phyloP scores from a whole-genome alignment of 1,140 invertebrate genomes.

The Pemphigus obesinymphae region DNA sequence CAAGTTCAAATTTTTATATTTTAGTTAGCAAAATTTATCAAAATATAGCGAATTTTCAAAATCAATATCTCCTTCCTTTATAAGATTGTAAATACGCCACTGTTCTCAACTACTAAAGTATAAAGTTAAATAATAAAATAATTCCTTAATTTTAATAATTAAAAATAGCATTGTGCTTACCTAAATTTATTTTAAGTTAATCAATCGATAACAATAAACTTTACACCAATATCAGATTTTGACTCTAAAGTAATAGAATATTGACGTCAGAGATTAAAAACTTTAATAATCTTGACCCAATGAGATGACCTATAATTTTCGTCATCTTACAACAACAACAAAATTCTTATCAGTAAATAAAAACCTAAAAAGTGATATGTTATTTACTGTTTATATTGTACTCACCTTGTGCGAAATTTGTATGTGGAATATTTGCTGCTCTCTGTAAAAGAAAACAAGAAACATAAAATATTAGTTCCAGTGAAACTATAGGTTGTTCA shows the following conservation, averaged over 20 bases:
- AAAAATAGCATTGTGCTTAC: no score
- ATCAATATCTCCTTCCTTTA: no score
- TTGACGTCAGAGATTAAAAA: constrained; percentile 4
- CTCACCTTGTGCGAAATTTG: constrained; percentile 39
- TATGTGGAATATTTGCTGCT: constrained; percentile 27
- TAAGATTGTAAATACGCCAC: no score
- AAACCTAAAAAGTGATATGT: not conserved
- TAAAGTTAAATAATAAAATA: not conserved
- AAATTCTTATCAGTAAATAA: not conserved
- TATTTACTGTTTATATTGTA: not conserved
- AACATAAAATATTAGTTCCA: constrained; percentile 7
- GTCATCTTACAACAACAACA: not conserved
- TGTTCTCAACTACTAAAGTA: not conserved
- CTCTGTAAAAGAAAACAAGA: constrained; percentile 36
- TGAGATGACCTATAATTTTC: not conserved
- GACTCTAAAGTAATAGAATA: not conserved
- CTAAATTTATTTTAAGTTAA: not conserved
- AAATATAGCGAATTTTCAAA: no score
- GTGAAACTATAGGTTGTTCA: not conserved
- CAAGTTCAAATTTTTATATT: no score
- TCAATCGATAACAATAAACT: not conserved
- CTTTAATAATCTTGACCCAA: not conserved
- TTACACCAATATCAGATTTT: not conserved
- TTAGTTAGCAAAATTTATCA: no score
- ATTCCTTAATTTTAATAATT: not conserved